Base-by-base conservation (phyloP, 2,888 invertebrate genomes). In the Stenotaenia linearis region DNA sequence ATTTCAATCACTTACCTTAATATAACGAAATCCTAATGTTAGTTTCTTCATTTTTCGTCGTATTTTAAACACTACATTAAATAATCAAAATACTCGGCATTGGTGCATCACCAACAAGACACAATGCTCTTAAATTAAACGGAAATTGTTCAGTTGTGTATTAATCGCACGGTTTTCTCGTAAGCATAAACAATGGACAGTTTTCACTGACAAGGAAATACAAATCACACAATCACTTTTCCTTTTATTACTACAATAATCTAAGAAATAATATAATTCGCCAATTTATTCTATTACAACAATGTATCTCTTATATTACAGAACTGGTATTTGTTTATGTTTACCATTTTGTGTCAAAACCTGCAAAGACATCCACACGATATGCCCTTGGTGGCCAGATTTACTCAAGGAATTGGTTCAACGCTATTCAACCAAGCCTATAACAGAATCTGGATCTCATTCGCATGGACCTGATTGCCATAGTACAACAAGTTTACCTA, bases 351-450 rank as follows among this genome's bases (percentile, higher is more conserved):
- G 77, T 25, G 40, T 77, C 10, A 77, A 77, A 25, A 77, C 45
- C 0, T 77, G 77, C 45, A 77, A 77, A 77, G 77, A 77, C n/a
- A 25, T 40, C 1, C 37, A 77, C 25, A 40, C 40, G 9, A 40
- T 77, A 12, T 77, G 77, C n/a, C 77, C 77, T 9, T 77, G 77
- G 77, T 77, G 77, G 77, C 77, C 35, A 12, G 77, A 77, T 40
- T 77, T 77, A 25, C n/a, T 77, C 6, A 77, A 50, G 40, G 77
- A 77, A 45, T 9, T 40, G 21, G 37, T 77, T 0, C 50, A 40
- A 15, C 37, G 45, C 2, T 77, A 77, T 23, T 45, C 35, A 18
- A 50, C 37, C 1, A 40, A 40, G n/a, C 45, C 77, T 0, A 45
- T 77, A 7, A 45, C 77, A 1, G 77, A 77, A 10, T 75, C 75